Percentiles rank a stretch among this genome's conserved stretches.
Conservation (phyloP, 2,797 vertebrate species). For the Rhinatrema bivittatum region DNA sequence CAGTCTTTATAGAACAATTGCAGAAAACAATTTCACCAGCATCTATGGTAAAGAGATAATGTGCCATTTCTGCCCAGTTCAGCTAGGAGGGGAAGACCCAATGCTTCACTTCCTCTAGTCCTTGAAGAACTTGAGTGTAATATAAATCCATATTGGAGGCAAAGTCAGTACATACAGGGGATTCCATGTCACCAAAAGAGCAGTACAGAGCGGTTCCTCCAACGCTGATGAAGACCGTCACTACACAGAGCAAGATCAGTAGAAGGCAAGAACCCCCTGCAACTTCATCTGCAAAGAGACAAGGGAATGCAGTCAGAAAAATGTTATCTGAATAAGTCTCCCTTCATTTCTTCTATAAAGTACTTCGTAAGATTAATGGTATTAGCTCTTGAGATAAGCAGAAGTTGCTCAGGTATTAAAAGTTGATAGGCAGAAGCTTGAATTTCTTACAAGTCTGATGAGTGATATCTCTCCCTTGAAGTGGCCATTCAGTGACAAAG, state of each 20-base stretch:
- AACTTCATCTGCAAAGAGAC: conserved; percentile 71
- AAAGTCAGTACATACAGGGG: conserved; percentile 86
- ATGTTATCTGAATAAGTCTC: not conserved
- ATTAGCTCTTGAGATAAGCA: too few species aligned
- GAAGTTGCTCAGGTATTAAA: too few species aligned
- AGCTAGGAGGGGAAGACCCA: conserved; percentile 73
- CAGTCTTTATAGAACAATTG: too few species aligned
- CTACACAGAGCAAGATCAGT: conserved; percentile 80
- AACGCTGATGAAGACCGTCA: conserved; percentile 85
- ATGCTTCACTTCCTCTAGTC: conserved; percentile 65
- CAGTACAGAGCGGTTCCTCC: conserved; percentile 91
- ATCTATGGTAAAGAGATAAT: not conserved
- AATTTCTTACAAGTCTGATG: too few species aligned
- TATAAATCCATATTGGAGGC: conserved; percentile 83
- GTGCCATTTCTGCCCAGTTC: not conserved
- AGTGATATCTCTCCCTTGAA: too few species aligned
- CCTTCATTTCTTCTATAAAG: not conserved
- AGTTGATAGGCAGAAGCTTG: too few species aligned
- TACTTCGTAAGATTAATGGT: not conserved
- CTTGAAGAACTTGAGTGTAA: conserved; percentile 57
- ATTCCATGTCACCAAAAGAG: conserved; percentile 75
- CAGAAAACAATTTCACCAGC: not conserved
- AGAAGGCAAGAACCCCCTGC: conserved; percentile 82
- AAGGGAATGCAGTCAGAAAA: too few species aligned
- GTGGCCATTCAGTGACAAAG: too few species aligned